Conservation (phyloP, 2,113 vertebrate genomes). For the Sinocyclocheilus anshuiensis region DNA sequence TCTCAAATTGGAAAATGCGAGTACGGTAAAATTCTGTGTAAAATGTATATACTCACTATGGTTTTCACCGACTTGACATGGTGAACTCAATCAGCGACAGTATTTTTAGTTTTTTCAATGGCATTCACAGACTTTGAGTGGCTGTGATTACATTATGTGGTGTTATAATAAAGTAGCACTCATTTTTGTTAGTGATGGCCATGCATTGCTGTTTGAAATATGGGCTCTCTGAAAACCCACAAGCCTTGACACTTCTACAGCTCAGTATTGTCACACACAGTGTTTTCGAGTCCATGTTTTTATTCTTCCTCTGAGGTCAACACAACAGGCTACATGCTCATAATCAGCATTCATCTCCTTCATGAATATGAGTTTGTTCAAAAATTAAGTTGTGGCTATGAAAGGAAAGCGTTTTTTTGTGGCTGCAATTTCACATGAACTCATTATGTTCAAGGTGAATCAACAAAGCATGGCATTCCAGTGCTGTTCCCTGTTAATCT, state of each 20-base stretch:
- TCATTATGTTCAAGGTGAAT: slow-evolving; percentile 55
- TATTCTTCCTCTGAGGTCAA: not conserved
- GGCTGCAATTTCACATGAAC: slow-evolving; percentile 9
- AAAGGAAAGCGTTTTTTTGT: not conserved
- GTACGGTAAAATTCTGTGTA: no score
- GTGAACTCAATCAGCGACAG: slow-evolving; percentile 13
- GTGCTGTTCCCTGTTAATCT: slow-evolving; percentile 32
- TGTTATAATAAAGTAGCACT: slow-evolving; percentile 4
- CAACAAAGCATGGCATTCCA: slow-evolving; percentile 30
- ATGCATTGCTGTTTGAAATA: slow-evolving; percentile 8
- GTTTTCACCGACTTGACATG: not conserved
- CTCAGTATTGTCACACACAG: not conserved
- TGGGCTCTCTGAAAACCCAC: slow-evolving; percentile 13
- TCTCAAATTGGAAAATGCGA: not conserved
- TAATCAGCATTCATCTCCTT: slow-evolving; percentile 4
- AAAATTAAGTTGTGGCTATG: slow-evolving; percentile 6
- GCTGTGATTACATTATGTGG: not conserved
- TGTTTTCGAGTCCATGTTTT: not conserved
- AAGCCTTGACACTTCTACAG: not conserved
- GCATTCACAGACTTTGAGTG: slow-evolving; percentile 4
- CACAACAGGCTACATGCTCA: not conserved
- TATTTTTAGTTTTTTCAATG: slow-evolving; percentile 13
- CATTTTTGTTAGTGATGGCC: slow-evolving; percentile 21
- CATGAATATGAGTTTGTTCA: not conserved
- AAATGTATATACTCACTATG: no score